phyloP scores from a whole-genome alignment of 2,797 vertebrate species.

The Erithacus rubecula region DNA sequence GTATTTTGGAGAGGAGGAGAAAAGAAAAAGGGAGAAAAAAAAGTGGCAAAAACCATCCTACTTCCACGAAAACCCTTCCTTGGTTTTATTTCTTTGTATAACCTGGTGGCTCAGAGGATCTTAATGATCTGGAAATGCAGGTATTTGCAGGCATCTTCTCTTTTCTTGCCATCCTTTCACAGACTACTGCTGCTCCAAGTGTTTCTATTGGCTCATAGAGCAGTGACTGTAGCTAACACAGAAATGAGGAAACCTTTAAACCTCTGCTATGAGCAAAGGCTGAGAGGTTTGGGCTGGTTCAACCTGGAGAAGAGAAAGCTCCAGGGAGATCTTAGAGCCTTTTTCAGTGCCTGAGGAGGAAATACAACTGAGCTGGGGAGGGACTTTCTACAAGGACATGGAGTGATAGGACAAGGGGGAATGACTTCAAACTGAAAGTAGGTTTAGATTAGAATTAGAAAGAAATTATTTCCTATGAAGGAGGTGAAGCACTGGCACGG shows the following conservation, averaged over 20 bases:
- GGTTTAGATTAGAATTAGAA: neutral
- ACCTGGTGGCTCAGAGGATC: neutral
- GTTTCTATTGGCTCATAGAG: neutral
- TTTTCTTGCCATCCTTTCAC: neutral
- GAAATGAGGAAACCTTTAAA: neutral
- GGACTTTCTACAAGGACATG: neutral
- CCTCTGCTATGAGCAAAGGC: neutral
- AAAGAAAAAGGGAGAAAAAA: no score
- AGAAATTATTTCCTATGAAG: neutral
- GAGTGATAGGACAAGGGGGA: neutral
- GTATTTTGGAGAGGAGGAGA: neutral
- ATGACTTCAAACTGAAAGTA: neutral
- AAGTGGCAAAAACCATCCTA: fast-evolving
- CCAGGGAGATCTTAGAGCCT: neutral
- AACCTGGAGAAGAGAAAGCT: neutral
- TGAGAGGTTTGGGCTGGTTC: neutral
- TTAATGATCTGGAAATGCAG: neutral
- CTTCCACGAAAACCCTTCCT: neutral
- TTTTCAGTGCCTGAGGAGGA: neutral
- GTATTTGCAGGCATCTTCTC: neutral
- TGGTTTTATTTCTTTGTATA: neutral
- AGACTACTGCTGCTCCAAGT: neutral
- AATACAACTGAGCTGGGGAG: neutral
- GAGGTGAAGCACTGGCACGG: neutral
- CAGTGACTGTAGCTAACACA: neutral